Evolutionary conservation across 1,140 invertebrate species (phyloP), one percentile per base, ranked within the genome.

Genomic region (Lethrus apterus): DNA sequence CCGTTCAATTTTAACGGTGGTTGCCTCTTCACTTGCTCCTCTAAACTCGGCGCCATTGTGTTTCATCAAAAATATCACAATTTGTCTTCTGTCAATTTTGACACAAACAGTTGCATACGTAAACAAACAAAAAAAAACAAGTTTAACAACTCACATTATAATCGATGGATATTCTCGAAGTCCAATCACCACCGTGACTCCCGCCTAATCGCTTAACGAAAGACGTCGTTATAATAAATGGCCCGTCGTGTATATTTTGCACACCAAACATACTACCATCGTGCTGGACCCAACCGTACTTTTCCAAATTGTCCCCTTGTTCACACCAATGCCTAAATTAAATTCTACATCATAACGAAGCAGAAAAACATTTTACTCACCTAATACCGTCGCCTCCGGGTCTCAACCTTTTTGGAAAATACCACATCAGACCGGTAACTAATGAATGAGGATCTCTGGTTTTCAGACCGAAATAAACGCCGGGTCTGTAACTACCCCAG

Each of bases 351-450:
- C 21, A 40, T 23, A n/a, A 19, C 10, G 26, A 26, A 11, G 21
- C 23, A 26, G 8, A 23, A 23, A 24, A 11, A 13, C 21, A 3
- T 23, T 23, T n/a, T 23, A n/a, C n/a, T 63, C 63, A 81, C 77
- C 79, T 76, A 21, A 88, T 76, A 9, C 82, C 83, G 53, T 80
- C 80, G 36, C 82, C 83, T 46, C 73, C 79, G 46, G 72, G 74
- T 13, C 67, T 72, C 46, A 82, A 65, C 53, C 74, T 70, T 41
- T 78, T 79, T 0, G 89, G 80, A 52, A 90, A 79, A 60, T 92
- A 94, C 96, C 96, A 99, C 93, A 99, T 97, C 1, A 99, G 68
- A 23, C 93, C 95, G 62, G 90, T 84, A 0, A 93, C 79, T 5
- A 92, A 75, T 0, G 94, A 96, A 38, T 84, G 71, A 0, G 89